These are phyloP conservation scores for Temnothorax rugatulus DNA, from an alignment of 2,888 invertebrate genomes.

Conservation along the genomic window DNA sequence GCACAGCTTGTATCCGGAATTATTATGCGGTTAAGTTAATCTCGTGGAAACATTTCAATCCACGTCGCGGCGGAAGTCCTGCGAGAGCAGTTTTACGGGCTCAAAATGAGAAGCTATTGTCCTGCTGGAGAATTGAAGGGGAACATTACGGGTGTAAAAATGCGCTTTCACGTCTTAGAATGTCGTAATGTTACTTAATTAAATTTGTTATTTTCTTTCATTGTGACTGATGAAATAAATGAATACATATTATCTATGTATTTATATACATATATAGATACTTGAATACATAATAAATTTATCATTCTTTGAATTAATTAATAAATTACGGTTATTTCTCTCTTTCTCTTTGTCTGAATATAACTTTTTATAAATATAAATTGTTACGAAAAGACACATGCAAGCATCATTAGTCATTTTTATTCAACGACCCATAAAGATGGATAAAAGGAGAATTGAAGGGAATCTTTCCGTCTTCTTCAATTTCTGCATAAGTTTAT, in stretches of 20 bases:
- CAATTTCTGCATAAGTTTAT: background rate
- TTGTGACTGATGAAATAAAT: constrained; percentile 9
- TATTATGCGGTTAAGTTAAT: constrained; percentile 66
- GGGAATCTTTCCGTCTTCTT: background rate
- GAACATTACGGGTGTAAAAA: constrained; percentile 34
- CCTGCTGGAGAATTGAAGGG: constrained; percentile 36
- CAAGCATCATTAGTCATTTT: background rate
- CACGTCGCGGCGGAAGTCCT: constrained; percentile 44
- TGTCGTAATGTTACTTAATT: constrained; percentile 22
- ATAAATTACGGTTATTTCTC: background rate
- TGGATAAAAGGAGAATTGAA: background rate
- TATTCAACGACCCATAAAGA: background rate
- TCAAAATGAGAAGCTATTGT: constrained; percentile 52
- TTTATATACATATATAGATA: background rate
- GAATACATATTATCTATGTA: background rate
- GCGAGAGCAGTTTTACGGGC: constrained; percentile 43
- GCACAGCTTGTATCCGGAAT: constrained; percentile 40
- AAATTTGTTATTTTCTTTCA: constrained; percentile 3
- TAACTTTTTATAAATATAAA: background rate
- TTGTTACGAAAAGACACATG: background rate
- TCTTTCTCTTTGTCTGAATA: background rate
- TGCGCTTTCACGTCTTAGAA: background rate
- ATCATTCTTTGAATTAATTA: constrained; percentile 1
- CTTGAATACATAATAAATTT: background rate
- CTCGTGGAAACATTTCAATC: constrained; percentile 65